phyloP scores from a whole-genome alignment of 2,888 invertebrate genomes.

The Machimus rusticus region DNA sequence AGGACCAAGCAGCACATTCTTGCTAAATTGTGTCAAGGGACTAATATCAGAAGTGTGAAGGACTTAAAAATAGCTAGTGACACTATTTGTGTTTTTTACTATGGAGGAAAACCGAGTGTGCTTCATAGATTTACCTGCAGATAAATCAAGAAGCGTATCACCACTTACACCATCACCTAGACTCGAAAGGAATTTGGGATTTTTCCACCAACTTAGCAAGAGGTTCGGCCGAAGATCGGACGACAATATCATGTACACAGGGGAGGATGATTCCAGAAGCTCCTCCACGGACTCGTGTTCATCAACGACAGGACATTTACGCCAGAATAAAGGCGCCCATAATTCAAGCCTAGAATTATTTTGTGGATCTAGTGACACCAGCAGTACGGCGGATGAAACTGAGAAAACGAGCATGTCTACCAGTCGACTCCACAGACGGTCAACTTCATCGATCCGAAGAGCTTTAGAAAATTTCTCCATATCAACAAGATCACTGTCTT shows the following conservation, averaged over 20 bases:
- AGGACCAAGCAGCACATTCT: background rate
- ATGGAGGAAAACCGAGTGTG: conserved; percentile 57
- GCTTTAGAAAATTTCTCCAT: conserved; percentile 75
- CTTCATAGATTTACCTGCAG: conserved; percentile 52
- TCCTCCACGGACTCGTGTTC: conserved; percentile 63
- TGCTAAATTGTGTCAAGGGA: background rate
- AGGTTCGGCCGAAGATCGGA: conserved; percentile 69
- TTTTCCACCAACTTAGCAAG: conserved; percentile 72
- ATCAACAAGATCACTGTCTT: conserved; percentile 71
- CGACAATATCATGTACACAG: conserved; percentile 63
- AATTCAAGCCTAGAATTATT: conserved; percentile 55
- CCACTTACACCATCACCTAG: conserved; percentile 66
- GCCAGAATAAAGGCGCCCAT: conserved; percentile 47
- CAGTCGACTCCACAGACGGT: conserved; percentile 64
- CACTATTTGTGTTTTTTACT: conserved; percentile 50
- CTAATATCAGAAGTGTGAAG: background rate
- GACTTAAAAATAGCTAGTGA: background rate
- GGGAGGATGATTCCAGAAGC: conserved; percentile 63
- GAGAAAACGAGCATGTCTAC: conserved; percentile 64
- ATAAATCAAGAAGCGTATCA: conserved; percentile 58
- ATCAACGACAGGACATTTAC: conserved; percentile 44
- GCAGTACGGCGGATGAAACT: conserved; percentile 67
- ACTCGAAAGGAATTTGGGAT: conserved; percentile 69
- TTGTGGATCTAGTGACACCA: conserved; percentile 68
- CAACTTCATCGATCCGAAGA: conserved; percentile 73